Base-by-base conservation (phyloP, 2,113 vertebrate genomes). In the Grammomys surdaster region DNA sequence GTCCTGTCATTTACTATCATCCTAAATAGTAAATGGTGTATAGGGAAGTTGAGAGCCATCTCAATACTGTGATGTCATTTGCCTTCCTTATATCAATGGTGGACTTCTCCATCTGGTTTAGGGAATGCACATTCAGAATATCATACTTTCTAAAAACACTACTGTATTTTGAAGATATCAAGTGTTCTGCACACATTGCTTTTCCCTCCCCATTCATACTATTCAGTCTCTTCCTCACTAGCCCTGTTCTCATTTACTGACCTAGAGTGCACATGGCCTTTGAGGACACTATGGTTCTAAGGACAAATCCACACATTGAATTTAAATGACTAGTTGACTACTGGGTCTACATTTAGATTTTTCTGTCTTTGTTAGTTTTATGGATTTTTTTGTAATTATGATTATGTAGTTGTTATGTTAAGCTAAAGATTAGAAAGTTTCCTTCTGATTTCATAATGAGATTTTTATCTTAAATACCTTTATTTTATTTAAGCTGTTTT, bases 251-350 rank as follows among this genome's bases (percentile, higher is more conserved):
- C 31, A 91, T 33, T 85, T n/a, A 75, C 0, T 63, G 40, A 1
- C 28, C 80, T 77, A 9, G 13, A n/a, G 5, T n/a, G 46, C 33
- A 17, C 31, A 63, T 5, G 19, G 24, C 12, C 51, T 26, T 92
- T 28, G 7, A 58, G 51, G 19, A 7, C 7, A 75, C 69, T 77
- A 36, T 12, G 70, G 1, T 0, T 48, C 56, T 7, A 28, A 82
- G 12, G 11, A 26, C 36, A 82, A 60, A 60, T 26, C 89, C 95
- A 96, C 75, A 48, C 7, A 56, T 91, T 97, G 81, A 89, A 65
- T 86, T 94, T 85, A 90, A 36, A 51, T 31, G 96, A 81, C 7
- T 81, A 76, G 93, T 94, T 97, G 46, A 96, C 96, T 93, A 75
- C 93, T 80, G 88, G 80, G 54, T 58, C 43, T 91, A 31, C 3